These are phyloP conservation scores for Parazoanthus swiftii DNA, from an alignment of 92 coral and sea anemone genomes.

Conservation along the genomic window DNA sequence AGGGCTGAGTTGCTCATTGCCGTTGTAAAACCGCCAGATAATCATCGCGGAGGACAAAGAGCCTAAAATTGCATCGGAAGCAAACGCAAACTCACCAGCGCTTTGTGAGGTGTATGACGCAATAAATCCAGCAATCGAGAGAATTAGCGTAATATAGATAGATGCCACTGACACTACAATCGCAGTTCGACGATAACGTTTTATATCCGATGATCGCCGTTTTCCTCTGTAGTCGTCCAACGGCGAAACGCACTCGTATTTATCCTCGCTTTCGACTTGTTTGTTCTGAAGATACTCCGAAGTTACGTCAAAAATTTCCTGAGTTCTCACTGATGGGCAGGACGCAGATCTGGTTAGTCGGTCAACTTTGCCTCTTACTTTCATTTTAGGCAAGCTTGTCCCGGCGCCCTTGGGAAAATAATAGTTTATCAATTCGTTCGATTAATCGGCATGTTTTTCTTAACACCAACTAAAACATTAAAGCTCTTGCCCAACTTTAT, in stretches of 20 bases:
- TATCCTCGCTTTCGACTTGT: background rate
- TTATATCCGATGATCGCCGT: background rate
- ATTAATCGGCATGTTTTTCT: no score
- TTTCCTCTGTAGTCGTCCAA: background rate
- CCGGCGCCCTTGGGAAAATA: no score
- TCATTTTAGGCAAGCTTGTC: background rate
- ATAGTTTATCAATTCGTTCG: no score
- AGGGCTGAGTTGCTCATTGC: constrained; percentile 22
- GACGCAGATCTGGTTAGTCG: background rate
- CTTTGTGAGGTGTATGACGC: constrained; percentile 59
- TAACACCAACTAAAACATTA: no score
- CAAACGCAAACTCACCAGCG: constrained; percentile 75
- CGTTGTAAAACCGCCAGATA: constrained; percentile 66
- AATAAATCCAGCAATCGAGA: constrained; percentile 51
- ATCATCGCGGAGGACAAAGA: constrained; percentile 62
- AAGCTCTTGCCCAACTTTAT: no score
- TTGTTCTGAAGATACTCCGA: constrained; percentile 9
- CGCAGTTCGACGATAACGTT: constrained; percentile 46
- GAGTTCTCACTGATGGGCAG: background rate
- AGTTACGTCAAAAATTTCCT: background rate
- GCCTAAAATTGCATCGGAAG: constrained; percentile 68
- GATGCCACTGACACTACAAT: constrained; percentile 46
- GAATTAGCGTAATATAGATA: constrained; percentile 50
- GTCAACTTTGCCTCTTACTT: background rate
- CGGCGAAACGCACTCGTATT: constrained; percentile 22